These are phyloP conservation scores for Cirrhinus molitorella DNA, from an alignment of 2,797 vertebrate species.

Conservation along the genomic window DNA sequence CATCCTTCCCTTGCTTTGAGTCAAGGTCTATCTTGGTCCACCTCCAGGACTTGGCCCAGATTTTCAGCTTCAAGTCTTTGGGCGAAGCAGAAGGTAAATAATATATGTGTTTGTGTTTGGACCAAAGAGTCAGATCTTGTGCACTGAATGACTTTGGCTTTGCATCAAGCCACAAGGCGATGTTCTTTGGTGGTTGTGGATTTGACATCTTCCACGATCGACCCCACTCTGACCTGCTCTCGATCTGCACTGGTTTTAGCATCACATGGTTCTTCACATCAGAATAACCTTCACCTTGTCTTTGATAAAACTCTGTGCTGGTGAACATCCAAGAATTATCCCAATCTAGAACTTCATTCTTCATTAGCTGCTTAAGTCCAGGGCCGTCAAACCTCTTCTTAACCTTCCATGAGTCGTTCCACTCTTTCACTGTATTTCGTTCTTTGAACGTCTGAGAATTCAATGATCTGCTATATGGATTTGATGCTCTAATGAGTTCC, in stretches of 20 bases:
- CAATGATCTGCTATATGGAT: slow-evolving; percentile 56
- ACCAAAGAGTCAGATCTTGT: slow-evolving; percentile 58
- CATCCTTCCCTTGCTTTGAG: not conserved
- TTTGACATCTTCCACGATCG: slow-evolving; percentile 69
- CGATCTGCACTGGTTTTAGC: slow-evolving; percentile 1
- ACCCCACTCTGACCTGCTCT: slow-evolving; percentile 66
- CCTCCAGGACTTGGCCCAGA: slow-evolving; percentile 64
- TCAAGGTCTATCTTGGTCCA: slow-evolving; percentile 60
- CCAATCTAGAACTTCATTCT: slow-evolving; percentile 44
- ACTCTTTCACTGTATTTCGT: slow-evolving; percentile 57
- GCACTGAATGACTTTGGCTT: slow-evolving; percentile 39
- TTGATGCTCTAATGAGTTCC: slow-evolving; percentile 55
- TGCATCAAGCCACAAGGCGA: slow-evolving; percentile 59
- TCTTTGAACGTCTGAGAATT: slow-evolving; percentile 57
- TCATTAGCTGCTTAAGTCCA: not conserved
- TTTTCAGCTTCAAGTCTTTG: slow-evolving; percentile 38
- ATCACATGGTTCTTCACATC: not conserved
- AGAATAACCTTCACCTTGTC: slow-evolving; percentile 18
- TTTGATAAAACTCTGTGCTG: slow-evolving; percentile 33
- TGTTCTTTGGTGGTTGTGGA: slow-evolving; percentile 64
- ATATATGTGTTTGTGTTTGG: slow-evolving; percentile 46
- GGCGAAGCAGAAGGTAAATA: slow-evolving; percentile 40
- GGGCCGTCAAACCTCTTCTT: slow-evolving; percentile 7
- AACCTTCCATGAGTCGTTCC: slow-evolving; percentile 66
- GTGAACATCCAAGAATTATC: slow-evolving; percentile 51